Evolutionary conservation across 2,113 vertebrate species (phyloP).

Genomic region (Lepisosteus osseus): DNA sequence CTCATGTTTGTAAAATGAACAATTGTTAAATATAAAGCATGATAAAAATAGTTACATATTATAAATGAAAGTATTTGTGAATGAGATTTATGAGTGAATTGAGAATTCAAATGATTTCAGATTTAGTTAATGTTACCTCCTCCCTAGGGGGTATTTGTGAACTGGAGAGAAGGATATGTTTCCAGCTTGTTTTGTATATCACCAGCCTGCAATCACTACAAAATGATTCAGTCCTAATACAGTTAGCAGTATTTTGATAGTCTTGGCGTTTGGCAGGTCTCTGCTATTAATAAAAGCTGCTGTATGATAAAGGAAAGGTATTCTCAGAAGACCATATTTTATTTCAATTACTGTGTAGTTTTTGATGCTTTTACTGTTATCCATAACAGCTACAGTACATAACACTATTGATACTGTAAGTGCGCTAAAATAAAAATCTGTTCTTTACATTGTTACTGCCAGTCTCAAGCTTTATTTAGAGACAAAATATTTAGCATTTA

Average conservation of each 20-base stretch:
- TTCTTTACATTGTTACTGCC: too few relatives aligned
- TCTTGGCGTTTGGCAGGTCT: not conserved
- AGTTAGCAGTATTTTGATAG: not conserved
- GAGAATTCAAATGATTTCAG: not conserved
- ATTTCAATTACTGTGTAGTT: not conserved
- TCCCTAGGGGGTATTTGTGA: constrained; percentile 19
- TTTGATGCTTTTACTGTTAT: too few relatives aligned
- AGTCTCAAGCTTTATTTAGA: not conserved
- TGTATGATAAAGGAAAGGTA: not conserved
- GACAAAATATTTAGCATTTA: constrained; percentile 1
- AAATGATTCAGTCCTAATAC: not conserved
- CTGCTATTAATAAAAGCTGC: not conserved
- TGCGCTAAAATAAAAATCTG: too few relatives aligned
- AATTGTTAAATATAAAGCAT: too few relatives aligned
- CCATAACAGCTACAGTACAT: too few relatives aligned
- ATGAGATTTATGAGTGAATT: too few relatives aligned
- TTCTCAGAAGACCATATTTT: not conserved
- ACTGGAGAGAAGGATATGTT: constrained; percentile 43
- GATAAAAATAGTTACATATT: too few relatives aligned
- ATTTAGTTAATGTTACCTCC: not conserved
- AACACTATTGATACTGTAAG: too few relatives aligned
- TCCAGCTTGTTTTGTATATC: not conserved
- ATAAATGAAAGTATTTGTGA: too few relatives aligned
- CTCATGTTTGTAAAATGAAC: too few relatives aligned
- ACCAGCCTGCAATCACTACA: not conserved